Evolutionary conservation across 2,113 vertebrate genomes (phyloP), one percentile per base, ranked within the genome.

Genomic region (Dunckerocampus dactyliophorus): DNA sequence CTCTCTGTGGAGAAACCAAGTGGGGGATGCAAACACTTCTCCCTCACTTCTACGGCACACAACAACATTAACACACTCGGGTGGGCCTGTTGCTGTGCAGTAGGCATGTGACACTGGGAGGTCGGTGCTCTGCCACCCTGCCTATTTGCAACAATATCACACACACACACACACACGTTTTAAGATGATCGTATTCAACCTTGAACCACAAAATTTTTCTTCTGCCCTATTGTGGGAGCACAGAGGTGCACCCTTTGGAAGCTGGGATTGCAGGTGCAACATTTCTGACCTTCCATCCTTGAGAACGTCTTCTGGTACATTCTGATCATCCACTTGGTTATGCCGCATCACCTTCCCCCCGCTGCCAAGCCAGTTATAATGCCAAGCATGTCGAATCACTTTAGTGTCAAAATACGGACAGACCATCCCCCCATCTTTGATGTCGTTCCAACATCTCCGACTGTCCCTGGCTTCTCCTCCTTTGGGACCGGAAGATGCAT

Each of bases 241-340:
- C 17, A 59, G 63, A 72, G 69, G 63, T 1, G 11, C n/a, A 43
- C 63, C 31, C 42, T 65, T 34, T 1, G 9, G 1, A 24, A 46
- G 53, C 62, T 5, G 1, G 67, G 85, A 83, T 68, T 86, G 86
- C 88, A 91, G 89, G 88, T 91, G 89, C 85, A 82, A 82, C 56
- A 63, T 79, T 79, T 74, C 79, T 87, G 89, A 91, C 89, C 91
- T 90, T 89, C 88, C 82, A 80, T 92, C 89, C 86, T 88, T 88
- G 85, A 91, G 85, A 91, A 90, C 84, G 79, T 83, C 88, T 87
- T 83, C 81, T 71, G 83, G 91, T 91, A 91, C 88, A 90, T 92
- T 92, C 88, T 75, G 83, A 88, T 90, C 87, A 87, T 91, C 83
- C 76, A 75, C 72, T 20, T 50, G 20, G 83, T 77, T 85, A 75